Base-by-base conservation (phyloP, 2,888 invertebrate genomes). In the Leptarthrus brevirostris region DNA sequence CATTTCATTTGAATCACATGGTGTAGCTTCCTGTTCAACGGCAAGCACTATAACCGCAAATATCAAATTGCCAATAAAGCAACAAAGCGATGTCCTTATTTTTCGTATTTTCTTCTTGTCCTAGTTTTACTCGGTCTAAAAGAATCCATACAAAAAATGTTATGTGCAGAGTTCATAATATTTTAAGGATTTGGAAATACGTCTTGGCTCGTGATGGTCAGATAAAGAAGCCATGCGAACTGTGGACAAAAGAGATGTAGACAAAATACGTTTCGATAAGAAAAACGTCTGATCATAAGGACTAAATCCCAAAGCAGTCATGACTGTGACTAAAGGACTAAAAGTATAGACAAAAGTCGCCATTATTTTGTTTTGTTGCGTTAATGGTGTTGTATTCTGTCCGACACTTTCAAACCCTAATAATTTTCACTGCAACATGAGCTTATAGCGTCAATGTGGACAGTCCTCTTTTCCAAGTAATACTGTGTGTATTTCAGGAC, bases 51-150 rank as follows among this genome's bases (percentile, higher is more conserved):
- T 58, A 58, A 58, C 36, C 36, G 34, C 58, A 58, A 58, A 34
- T 58, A 36, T 58, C 36, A 58, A 58, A 58, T 58, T 36, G 58
- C 58, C 36, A 58, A 58, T 58, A 58, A 58, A 58, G 58, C 58
- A 34, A 58, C 58, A 58, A 58, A 36, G 58, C 26, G 12, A 58
- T 36, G 26, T 56, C 56, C 26, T 30, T 56, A 26, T 58, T 58
- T 36, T 58, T 58, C 40, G 40, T 40, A 4, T 40, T 40, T 40
- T 12, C 8, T n/a, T 40, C 40, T 40, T 40, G 40, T 40, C n/a
- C 40, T 40, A n/a, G 40, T 40, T 12, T 12, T 40, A 40, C 12
- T n/a, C 40, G 3, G 40, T 40, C 40, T 26, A 56, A 26, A 30
- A 16, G 36, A 58, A 36, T 58, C 58, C 58, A 58, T 58, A 36